Percentiles rank a stretch among this genome's conserved stretches.
Conservation (phyloP, 53 echinoderm and acorn worm species). For the Holothuria leucospilota region DNA sequence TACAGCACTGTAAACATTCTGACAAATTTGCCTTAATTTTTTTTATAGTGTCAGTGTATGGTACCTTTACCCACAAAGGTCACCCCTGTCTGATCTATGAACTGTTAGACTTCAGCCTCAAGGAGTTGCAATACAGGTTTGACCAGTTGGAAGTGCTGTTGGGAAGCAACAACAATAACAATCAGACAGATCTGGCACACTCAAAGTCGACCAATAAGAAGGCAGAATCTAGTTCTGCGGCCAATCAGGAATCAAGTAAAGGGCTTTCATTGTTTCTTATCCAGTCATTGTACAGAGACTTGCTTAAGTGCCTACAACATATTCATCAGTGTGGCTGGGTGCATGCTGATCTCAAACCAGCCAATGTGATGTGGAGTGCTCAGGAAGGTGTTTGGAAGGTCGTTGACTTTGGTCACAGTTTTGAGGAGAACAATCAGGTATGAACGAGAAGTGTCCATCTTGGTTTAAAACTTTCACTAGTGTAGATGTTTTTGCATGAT, state of each 20-base stretch:
- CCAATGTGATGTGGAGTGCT: constrained; percentile 91
- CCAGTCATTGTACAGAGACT: constrained; percentile 70
- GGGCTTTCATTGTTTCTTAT: constrained; percentile 84
- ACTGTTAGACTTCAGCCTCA: constrained; percentile 83
- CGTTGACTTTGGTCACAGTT: constrained; percentile 93
- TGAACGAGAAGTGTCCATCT: too few relatives aligned
- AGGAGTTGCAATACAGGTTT: constrained; percentile 68
- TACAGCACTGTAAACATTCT: too few relatives aligned
- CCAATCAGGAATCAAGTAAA: constrained; percentile 60
- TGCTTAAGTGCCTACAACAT: constrained; percentile 79
- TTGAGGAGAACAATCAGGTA: constrained; percentile 83
- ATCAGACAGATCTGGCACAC: constrained; percentile 11
- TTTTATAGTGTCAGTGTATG: constrained; percentile 74
- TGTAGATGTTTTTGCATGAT: too few relatives aligned
- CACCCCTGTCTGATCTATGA: constrained; percentile 91
- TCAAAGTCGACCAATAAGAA: constrained; percentile 52
- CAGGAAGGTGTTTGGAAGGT: constrained; percentile 92
- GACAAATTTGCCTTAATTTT: constrained; percentile 12
- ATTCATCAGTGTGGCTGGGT: constrained; percentile 85
- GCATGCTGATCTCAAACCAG: constrained; percentile 91
- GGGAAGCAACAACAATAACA: constrained; percentile 38
- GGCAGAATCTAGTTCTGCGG: constrained; percentile 35
- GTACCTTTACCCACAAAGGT: constrained; percentile 84
- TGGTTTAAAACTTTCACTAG: too few relatives aligned
- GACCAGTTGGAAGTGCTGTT: constrained; percentile 32